Conservation (phyloP, 2,797 vertebrate genomes). For the Sebastes vulpes region DNA sequence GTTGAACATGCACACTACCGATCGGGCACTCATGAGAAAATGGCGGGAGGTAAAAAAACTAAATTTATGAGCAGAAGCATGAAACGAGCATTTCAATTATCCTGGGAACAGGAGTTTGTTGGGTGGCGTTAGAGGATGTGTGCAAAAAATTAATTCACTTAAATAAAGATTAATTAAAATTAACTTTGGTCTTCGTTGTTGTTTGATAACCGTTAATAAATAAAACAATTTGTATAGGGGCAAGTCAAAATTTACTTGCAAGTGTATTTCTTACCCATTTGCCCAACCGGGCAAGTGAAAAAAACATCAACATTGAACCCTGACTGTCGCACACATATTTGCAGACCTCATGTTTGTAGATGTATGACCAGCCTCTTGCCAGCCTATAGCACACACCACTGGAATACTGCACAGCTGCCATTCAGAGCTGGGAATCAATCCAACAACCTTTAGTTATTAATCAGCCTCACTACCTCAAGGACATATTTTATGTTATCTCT, state of each 20-base stretch:
- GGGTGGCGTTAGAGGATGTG: too few species aligned
- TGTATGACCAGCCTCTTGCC: constrained; percentile 28
- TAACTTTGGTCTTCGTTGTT: too few species aligned
- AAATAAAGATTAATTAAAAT: too few species aligned
- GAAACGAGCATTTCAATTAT: background rate
- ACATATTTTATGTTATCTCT: constrained; percentile 67
- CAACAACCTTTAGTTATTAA: constrained; percentile 70
- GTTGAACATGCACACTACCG: background rate
- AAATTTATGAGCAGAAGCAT: too few species aligned
- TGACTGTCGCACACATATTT: background rate
- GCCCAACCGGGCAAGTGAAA: background rate
- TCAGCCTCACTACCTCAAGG: constrained; percentile 60
- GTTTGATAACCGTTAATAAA: too few species aligned
- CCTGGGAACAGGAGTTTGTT: too few species aligned
- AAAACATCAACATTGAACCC: background rate
- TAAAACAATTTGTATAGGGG: too few species aligned
- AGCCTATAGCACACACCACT: constrained; percentile 19
- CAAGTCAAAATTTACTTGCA: background rate
- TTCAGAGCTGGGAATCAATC: constrained; percentile 54
- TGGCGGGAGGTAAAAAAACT: accelerated
- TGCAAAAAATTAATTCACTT: too few species aligned
- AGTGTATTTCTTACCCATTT: accelerated
- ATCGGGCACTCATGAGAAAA: too few species aligned
- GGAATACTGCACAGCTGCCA: constrained; percentile 40
- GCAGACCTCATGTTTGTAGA: background rate